A percentile compares a stretch with the other conserved stretches of the same genome.
These are phyloP conservation scores for Hydropotes inermis DNA, from an alignment of 2,113 vertebrate genomes.

Conservation along the genomic window DNA sequence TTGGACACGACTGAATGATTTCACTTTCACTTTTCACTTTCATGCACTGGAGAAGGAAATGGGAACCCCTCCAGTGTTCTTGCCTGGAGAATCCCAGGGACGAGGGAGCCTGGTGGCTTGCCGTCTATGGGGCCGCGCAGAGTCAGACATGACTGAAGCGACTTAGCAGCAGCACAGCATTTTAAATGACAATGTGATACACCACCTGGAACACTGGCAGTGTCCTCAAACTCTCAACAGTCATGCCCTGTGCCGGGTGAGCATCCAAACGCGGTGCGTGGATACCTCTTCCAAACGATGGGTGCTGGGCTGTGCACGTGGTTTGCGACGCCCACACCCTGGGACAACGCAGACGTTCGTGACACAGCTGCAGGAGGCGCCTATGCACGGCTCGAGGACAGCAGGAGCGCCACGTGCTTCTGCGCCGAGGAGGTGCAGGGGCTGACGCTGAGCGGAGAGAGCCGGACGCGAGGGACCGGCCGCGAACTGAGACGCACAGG, in stretches of 20 bases:
- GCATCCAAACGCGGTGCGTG: neutral
- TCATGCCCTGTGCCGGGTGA: neutral
- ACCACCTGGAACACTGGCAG: neutral
- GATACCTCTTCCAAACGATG: neutral
- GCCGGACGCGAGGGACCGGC: too few relatives aligned
- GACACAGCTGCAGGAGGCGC: neutral
- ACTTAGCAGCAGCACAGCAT: neutral
- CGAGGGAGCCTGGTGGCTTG: neutral
- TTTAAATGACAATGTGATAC: neutral
- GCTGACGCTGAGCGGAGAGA: too few relatives aligned
- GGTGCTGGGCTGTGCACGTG: neutral
- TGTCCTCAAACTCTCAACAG: neutral
- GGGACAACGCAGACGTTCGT: neutral
- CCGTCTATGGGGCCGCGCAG: accelerated
- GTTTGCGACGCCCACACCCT: neutral
- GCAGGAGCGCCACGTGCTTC: accelerated
- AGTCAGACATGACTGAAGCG: neutral
- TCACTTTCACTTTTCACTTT: neutral
- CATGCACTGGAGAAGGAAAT: neutral
- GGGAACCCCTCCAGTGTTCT: neutral
- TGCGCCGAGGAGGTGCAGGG: neutral
- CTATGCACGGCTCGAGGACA: accelerated
- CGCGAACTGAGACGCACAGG: accelerated
- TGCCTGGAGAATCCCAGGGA: neutral
- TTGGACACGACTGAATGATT: neutral